Conservation (phyloP, 1,140 invertebrate species). For the Pemphigus obesinymphae region DNA sequence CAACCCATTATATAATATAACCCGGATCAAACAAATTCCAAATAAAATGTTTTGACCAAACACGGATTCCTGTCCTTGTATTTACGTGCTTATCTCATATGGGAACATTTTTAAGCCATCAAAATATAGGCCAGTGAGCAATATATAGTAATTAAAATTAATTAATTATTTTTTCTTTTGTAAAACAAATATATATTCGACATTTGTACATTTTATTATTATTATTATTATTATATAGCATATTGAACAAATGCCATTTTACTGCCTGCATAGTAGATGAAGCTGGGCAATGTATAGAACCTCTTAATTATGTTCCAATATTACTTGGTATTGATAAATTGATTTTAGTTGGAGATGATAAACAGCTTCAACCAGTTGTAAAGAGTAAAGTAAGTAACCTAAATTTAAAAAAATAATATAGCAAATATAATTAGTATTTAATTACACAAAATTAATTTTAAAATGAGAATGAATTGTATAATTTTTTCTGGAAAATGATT, state of each 20-base stretch:
- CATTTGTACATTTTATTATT: background rate
- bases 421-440: too few relatives aligned
- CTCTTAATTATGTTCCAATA: conserved; percentile 74
- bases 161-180: background rate
- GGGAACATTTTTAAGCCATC: too few relatives aligned
- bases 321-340: conserved; percentile 66
- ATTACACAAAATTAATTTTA: too few relatives aligned
- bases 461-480: too few relatives aligned
- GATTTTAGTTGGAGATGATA: conserved; percentile 82
- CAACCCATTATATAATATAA: too few relatives aligned
- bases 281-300: conserved; percentile 80
- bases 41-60: too few relatives aligned
- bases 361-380: conserved; percentile 79
- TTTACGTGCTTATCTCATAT: too few relatives aligned
- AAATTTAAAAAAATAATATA: background rate
- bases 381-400: conserved; percentile 59
- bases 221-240: background rate
- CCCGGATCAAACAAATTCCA: too few relatives aligned
- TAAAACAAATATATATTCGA: too few relatives aligned
- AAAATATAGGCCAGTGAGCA: too few relatives aligned
- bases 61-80: too few relatives aligned
- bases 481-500: background rate
- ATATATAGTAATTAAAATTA: too few relatives aligned
- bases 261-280: conserved; percentile 79
- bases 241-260: background rate